These are phyloP conservation scores for Pollimyrus isidori DNA, from an alignment of 2,113 vertebrate species.

Conservation along the genomic window DNA sequence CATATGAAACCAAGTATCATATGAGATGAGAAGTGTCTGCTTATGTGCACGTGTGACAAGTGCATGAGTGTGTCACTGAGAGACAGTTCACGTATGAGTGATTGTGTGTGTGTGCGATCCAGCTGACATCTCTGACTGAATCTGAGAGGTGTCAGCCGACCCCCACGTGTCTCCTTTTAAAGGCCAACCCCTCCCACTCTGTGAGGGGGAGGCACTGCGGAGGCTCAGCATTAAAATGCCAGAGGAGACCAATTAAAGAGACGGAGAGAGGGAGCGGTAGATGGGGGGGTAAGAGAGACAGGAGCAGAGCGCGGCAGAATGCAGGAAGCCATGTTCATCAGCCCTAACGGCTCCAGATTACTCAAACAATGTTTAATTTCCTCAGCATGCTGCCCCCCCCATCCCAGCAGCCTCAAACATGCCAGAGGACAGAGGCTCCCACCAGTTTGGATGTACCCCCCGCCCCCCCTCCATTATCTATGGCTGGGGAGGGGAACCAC, in stretches of 20 bases:
- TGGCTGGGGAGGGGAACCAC: neutral
- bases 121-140: neutral
- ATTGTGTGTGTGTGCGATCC: neutral
- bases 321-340: constrained; percentile 1
- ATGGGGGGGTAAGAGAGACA: neutral
- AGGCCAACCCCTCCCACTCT: constrained; percentile 6
- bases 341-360: neutral
- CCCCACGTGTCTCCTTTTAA: neutral
- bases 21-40: neutral
- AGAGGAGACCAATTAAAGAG: constrained; percentile 18
- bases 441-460: neutral
- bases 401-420: neutral
- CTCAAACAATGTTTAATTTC: constrained; percentile 13
- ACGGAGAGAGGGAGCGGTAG: neutral
- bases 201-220: constrained; percentile 6
- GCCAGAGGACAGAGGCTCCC: neutral
- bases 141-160: neutral
- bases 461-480: neutral
- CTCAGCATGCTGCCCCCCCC: neutral
- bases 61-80: neutral
- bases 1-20: neutral
- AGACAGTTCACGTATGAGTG: neutral
- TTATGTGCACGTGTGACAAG: neutral
- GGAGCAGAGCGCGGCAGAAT: neutral
- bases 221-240: constrained; percentile 10